Percentiles rank a stretch among this genome's conserved stretches.
These are phyloP conservation scores for Pangasius mekongensis DNA, from an alignment of 2,797 vertebrate species.

Conservation along the genomic window DNA sequence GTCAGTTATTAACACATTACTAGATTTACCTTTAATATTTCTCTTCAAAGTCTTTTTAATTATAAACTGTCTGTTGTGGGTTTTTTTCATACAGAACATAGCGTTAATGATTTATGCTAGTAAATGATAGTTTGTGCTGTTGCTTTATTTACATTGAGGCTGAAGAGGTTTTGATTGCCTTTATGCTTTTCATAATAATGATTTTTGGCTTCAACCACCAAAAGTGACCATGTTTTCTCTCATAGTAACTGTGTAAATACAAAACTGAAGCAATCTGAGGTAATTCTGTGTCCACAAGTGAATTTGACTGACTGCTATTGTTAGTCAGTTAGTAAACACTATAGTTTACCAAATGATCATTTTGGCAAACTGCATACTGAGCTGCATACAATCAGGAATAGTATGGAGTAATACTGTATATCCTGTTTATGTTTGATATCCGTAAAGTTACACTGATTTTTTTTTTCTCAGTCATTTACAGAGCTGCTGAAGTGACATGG, in stretches of 20 bases:
- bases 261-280: not conserved
- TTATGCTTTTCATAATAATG: not conserved
- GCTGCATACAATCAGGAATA: not conserved
- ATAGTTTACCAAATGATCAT: not conserved
- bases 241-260: not conserved
- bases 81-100: not conserved
- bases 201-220: not conserved
- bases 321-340: not conserved
- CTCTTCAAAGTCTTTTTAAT: not conserved
- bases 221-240: not conserved
- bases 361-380: not conserved
- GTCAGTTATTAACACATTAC: not conserved
- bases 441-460: not conserved
- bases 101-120: not conserved
- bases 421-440: not conserved
- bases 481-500: not conserved
- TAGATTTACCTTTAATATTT: not conserved
- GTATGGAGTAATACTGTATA: not conserved
- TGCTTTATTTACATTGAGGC: not conserved
- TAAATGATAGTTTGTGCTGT: not conserved
- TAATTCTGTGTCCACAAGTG: not conserved
- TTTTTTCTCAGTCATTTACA: not conserved
- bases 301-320: not conserved
- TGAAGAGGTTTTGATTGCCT: not conserved
- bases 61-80: not conserved